Conservation (phyloP, 1,140 invertebrate species). For the Drosophila mojavensis region DNA sequence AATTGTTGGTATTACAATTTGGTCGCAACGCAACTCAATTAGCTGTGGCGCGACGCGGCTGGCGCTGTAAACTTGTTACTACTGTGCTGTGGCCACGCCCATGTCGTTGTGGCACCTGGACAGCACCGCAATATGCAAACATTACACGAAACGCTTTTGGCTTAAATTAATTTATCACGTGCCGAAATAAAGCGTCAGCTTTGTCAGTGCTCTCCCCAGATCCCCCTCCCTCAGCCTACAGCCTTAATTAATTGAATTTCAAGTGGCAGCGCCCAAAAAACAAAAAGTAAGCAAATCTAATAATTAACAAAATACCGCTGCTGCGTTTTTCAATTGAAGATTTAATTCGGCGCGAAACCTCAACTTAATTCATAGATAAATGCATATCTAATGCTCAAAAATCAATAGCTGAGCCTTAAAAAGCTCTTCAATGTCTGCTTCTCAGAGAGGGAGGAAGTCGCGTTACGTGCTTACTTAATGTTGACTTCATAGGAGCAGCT, state of each 20-base stretch:
- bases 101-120: conserved; percentile 10
- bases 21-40: conserved; percentile 63
- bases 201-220: neutral
- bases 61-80: conserved; percentile 61
- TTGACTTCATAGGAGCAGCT: conserved; percentile 24
- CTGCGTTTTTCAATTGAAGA: conserved; percentile 19
- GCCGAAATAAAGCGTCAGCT: conserved; percentile 69
- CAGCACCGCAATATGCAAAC: conserved; percentile 58
- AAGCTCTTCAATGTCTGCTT: neutral
- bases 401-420: neutral
- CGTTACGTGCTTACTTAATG: conserved; percentile 40
- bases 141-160: conserved; percentile 62
- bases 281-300: conserved; percentile 10
- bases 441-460: neutral
- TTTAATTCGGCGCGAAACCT: neutral
- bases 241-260: conserved; percentile 76
- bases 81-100: conserved; percentile 49
- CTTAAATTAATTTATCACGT: conserved; percentile 80
- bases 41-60: conserved; percentile 39
- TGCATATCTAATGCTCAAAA: neutral
- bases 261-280: conserved; percentile 39
- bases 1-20: conserved; percentile 61
- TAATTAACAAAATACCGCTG: conserved; percentile 9
- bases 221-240: neutral
- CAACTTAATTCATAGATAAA: neutral